Evolutionary conservation across 2,113 vertebrate genomes (phyloP), one percentile per base, ranked within the genome.

Genomic region (Cyanoderma ruficeps): DNA sequence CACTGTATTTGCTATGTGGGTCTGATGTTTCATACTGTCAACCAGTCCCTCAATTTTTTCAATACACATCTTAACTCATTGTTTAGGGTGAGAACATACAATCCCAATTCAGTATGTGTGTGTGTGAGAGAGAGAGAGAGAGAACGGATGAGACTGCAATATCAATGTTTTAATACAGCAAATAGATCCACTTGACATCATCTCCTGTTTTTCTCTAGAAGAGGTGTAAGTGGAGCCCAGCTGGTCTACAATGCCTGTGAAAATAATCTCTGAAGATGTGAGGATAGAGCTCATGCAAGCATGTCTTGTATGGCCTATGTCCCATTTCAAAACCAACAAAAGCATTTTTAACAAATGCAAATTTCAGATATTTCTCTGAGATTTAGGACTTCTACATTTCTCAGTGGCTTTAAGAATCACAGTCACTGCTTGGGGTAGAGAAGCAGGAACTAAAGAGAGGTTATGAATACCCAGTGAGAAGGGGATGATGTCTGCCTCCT

Each of bases 391-490:
- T 78, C 42, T 59, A 16, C 5, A 14, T 46, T 86, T 88, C 63
- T 80, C 33, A 61, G 18, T 4, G 15, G 21, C 46, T 92, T 93
- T 76, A 61, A 82, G 85, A 88, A 88, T 31, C 25, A 35, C 39
- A 39, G 21, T 13, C 31, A 23, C 19, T 41, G 31, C 9, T 14
- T 0, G 0, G 7, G 13, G 4, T 12, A 44, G 5, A 13, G 15
- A 8, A 78, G 50, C 10, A 70, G 72, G 22, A 64, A 7, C 33
- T 64, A 37, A 64, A 75, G 67, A 57, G 23, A 57, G 8, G 12
- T 25, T 67, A 13, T 15, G 6, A 42, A 22, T 57, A 16, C 16
- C 55, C 13, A 33, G 3, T 9, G 11, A 79, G 39, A 71, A 63
- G 33, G 60, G 4, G 30, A n/a, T 25, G 33, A 63, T 11, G 15